Base-by-base conservation (phyloP, 2,888 invertebrate species). In the Synanthedon tipuliformis region DNA sequence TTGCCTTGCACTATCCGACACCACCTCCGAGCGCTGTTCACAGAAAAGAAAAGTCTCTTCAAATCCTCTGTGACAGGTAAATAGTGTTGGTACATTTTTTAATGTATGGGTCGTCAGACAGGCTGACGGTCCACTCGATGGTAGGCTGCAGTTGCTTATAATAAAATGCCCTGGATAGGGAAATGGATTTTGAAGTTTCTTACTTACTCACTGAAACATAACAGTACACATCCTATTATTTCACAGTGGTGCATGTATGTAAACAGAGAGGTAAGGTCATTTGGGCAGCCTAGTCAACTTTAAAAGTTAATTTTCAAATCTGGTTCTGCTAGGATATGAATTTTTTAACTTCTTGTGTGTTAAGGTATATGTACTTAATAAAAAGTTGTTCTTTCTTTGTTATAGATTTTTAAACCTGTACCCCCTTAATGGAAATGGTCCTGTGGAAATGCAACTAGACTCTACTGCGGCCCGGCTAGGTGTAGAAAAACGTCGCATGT, bases 401-500 rank as follows among this genome's bases (percentile, higher is more conserved):
- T 77, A 15, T 68, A 90, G 90, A 69, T 90, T 90, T 65, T 76
- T 90, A 55, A 78, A 86, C 60, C 69, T 90, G 23, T 90, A 89
- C 69, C 89, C 89, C 48, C 74, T 90, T 51, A 71, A 86, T 64
- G 81, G 88, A 23, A 75, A 80, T 61, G 81, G 83, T 8, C 80
- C 88, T 50, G 74, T 79, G 54, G 89, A 89, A 72, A 90, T 92
- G 60, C 91, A 90, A 59, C 69, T 92, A 63, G 92, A 92, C 71
- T 89, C 88, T 64, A 90, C 91, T 54, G 91, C 92, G 50, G 88
- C 88, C 65, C 81, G 87, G 60, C 71, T 92, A 56, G 89, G 89
- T 50, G 92, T 92, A 7, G 92, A 92, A 65, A 90, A 92, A 60
- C 79, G 93, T 41, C 82, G 93, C 64, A 91, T 93, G 75, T 93